These are phyloP conservation scores for Lamproptera curius DNA, from an alignment of 2,888 invertebrate species.

Conservation along the genomic window DNA sequence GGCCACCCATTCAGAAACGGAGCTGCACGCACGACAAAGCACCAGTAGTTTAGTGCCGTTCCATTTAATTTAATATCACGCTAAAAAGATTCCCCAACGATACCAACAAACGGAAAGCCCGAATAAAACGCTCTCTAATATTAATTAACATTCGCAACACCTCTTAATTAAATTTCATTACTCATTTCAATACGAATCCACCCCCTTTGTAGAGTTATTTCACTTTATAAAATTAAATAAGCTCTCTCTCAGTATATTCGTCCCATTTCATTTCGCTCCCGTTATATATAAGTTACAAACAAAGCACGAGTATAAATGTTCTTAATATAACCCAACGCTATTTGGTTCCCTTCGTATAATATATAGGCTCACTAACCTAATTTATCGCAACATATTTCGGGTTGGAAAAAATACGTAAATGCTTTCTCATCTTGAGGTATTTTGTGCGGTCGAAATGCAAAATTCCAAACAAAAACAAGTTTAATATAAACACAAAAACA, in stretches of 20 bases:
- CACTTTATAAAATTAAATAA: slow-evolving; percentile 13
- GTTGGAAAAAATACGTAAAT: slow-evolving; percentile 12
- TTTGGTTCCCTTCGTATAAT: slow-evolving; percentile 20
- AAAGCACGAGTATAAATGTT: slow-evolving; percentile 5
- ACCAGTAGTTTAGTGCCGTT: slow-evolving; percentile 5
- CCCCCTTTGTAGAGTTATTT: slow-evolving; percentile 14
- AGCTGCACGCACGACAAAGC: slow-evolving; percentile 16
- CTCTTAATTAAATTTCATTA: slow-evolving; percentile 16
- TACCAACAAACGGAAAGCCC: slow-evolving; percentile 3
- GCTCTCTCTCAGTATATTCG: neutral
- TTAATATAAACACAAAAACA: slow-evolving; percentile 63
- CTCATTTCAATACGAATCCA: slow-evolving; percentile 20
- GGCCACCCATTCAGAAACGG: slow-evolving; percentile 12
- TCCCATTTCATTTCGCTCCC: neutral
- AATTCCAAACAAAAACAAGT: slow-evolving; percentile 49
- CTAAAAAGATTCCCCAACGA: slow-evolving; percentile 9
- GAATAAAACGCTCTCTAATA: slow-evolving; percentile 7
- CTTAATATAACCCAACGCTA: slow-evolving; percentile 19
- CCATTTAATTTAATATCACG: slow-evolving; percentile 19
- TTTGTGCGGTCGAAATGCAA: slow-evolving; percentile 23
- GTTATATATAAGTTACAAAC: slow-evolving; percentile 7
- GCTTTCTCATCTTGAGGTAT: slow-evolving; percentile 14
- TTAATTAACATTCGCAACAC: slow-evolving; percentile 16
- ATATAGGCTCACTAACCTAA: slow-evolving; percentile 19
- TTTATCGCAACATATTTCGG: slow-evolving; percentile 20